A percentile compares a stretch with the other conserved stretches of the same genome.
phyloP scores from a whole-genome alignment of 1,140 invertebrate species.

The Ceratosolen fusciceps region DNA sequence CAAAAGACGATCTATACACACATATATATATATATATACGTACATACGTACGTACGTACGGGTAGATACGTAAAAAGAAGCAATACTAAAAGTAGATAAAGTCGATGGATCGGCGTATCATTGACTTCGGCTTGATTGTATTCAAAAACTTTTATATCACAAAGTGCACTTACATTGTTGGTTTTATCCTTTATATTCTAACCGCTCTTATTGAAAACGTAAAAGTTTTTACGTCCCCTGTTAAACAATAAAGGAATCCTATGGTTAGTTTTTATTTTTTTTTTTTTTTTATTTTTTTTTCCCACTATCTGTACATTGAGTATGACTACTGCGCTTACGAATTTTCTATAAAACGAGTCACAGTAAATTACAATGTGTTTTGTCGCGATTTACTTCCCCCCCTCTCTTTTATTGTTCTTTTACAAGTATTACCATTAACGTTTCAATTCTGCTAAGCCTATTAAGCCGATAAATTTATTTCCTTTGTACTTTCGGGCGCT shows the following conservation, averaged over 20 bases:
- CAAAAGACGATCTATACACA: neutral
- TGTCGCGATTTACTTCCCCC: too few species aligned
- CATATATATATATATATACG: too few species aligned
- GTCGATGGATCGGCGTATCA: neutral
- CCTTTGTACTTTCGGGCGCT: too few species aligned
- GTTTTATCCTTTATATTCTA: slow-evolving; percentile 6
- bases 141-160: neutral
- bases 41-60: too few species aligned
- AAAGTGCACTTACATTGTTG: neutral
- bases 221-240: neutral
- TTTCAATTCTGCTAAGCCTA: too few species aligned
- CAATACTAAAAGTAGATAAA: neutral
- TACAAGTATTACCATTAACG: too few species aligned
- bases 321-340: too few species aligned
- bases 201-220: neutral
- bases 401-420: too few species aligned
- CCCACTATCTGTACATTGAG: neutral
- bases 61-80: neutral
- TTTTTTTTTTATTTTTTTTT: neutral
- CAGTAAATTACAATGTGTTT: too few species aligned
- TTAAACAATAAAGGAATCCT: neutral
- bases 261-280: too few species aligned
- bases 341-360: too few species aligned
- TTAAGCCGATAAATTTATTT: too few species aligned
- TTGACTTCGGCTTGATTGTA: neutral